A percentile compares a stretch with the other conserved stretches of the same genome.
phyloP scores from a whole-genome alignment of 2,888 invertebrate genomes.

The Lapara coniferarum region DNA sequence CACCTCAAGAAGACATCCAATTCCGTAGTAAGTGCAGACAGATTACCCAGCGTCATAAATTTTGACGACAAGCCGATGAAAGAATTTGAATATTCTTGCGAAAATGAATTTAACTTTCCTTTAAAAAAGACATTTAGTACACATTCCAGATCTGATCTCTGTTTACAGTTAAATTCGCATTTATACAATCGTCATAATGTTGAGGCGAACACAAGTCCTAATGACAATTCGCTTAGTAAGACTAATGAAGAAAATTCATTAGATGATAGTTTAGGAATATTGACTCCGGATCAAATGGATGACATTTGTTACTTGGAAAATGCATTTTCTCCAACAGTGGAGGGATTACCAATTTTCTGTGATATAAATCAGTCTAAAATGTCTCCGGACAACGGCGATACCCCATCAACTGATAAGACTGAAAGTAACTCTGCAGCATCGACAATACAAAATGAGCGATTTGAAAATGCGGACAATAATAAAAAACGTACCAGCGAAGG shows the following conservation, averaged over 20 bases:
- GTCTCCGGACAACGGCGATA: constrained; percentile 79
- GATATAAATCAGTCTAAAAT: constrained; percentile 71
- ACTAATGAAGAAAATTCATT: constrained; percentile 90
- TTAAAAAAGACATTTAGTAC: constrained; percentile 67
- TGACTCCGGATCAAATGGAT: constrained; percentile 95
- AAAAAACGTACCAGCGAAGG: constrained; percentile 4
- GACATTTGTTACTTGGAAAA: constrained; percentile 85
- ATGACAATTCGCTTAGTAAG: constrained; percentile 74
- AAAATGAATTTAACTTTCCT: constrained; percentile 65
- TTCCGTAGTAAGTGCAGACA: constrained; percentile 65
- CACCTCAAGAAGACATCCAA: constrained; percentile 51
- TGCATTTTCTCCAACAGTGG: constrained; percentile 86
- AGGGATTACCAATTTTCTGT: constrained; percentile 83
- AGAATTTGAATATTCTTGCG: constrained; percentile 80
- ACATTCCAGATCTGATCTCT: constrained; percentile 77
- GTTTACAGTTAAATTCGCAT: constrained; percentile 74
- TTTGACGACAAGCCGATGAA: constrained; percentile 77
- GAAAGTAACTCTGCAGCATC: constrained; percentile 80
- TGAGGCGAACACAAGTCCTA: constrained; percentile 74
- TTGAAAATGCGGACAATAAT: constrained; percentile 58
- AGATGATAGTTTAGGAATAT: constrained; percentile 93
- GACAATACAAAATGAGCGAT: constrained; percentile 78
- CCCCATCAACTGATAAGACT: constrained; percentile 84
- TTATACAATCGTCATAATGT: constrained; percentile 60
- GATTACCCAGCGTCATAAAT: constrained; percentile 72